A percentile compares a stretch with the other conserved stretches of the same genome.
These are phyloP conservation scores for Oppia nitens DNA, from an alignment of 1,140 invertebrate genomes.

Conservation along the genomic window DNA sequence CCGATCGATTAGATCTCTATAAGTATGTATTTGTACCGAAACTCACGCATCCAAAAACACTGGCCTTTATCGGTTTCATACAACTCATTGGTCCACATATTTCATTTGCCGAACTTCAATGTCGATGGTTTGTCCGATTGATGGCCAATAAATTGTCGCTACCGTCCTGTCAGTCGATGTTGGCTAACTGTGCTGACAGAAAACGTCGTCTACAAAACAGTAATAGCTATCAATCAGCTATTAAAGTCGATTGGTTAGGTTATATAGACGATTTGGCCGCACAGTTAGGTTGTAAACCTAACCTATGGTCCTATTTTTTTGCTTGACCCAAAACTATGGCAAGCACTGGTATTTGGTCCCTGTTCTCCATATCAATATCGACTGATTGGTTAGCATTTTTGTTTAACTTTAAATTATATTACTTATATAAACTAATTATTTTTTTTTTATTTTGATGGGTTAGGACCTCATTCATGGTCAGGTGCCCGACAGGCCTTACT, in stretches of 20 bases:
- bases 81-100: slow-evolving; percentile 35
- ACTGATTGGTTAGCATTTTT: slow-evolving; percentile 28
- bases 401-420: slow-evolving; percentile 8
- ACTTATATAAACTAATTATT: neutral
- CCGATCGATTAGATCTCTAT: slow-evolving; percentile 16
- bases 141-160: slow-evolving; percentile 18
- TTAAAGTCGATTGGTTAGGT: slow-evolving; percentile 29
- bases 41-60: slow-evolving; percentile 21
- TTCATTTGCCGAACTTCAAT: slow-evolving; percentile 34
- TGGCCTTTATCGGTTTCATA: slow-evolving; percentile 35
- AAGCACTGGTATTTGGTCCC: slow-evolving; percentile 26
- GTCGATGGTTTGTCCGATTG: slow-evolving; percentile 20
- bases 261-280: slow-evolving; percentile 26
- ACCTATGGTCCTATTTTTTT: slow-evolving; percentile 24
- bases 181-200: slow-evolving; percentile 1
- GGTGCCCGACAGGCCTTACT: slow-evolving; percentile 28
- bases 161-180: slow-evolving; percentile 19
- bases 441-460: neutral
- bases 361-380: slow-evolving; percentile 30
- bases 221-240: slow-evolving; percentile 27
- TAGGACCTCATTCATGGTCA: slow-evolving; percentile 28
- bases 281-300: slow-evolving; percentile 26
- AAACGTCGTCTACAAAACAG: slow-evolving; percentile 23
- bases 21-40: slow-evolving; percentile 16
- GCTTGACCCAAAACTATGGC: slow-evolving; percentile 26